Conservation (phyloP, 2,888 invertebrate genomes). For the Phyllotreta striolata region DNA sequence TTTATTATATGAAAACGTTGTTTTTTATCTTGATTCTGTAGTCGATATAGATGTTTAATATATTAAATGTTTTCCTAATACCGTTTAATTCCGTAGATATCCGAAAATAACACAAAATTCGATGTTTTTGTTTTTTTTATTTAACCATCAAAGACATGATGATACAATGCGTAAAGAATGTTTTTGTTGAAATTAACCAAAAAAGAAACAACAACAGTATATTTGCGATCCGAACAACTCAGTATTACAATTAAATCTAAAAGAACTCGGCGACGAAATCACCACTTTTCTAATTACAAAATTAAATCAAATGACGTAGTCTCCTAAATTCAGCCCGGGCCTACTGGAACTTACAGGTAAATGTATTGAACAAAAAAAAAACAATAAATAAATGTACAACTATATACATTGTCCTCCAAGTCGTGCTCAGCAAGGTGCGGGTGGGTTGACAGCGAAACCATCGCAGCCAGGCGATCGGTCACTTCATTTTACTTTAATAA, state of each 20-base stretch:
- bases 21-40: conserved; percentile 20
- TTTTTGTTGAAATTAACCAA: conserved; percentile 32
- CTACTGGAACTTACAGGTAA: conserved; percentile 34
- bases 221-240: conserved; percentile 28
- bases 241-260: conserved; percentile 30
- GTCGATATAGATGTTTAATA: conserved; percentile 17
- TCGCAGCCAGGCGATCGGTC: conserved; percentile 35
- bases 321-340: conserved; percentile 32
- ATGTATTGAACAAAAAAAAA: conserved; percentile 36
- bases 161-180: conserved; percentile 39
- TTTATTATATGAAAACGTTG: too few species aligned
- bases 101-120: conserved; percentile 23
- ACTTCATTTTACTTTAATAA: background rate
- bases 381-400: conserved; percentile 52
- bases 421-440: conserved; percentile 46
- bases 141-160: conserved; percentile 43
- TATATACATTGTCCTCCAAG: conserved; percentile 47
- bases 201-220: conserved; percentile 26
- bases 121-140: conserved; percentile 43
- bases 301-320: conserved; percentile 10
- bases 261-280: conserved; percentile 22
- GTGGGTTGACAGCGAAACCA: conserved; percentile 50
- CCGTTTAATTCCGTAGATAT: background rate
- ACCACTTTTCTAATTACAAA: conserved; percentile 23
- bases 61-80: conserved; percentile 24